Evolutionary conservation across 2,888 invertebrate species (phyloP), one percentile per base, ranked within the genome.

Genomic region (Furcula furcula): DNA sequence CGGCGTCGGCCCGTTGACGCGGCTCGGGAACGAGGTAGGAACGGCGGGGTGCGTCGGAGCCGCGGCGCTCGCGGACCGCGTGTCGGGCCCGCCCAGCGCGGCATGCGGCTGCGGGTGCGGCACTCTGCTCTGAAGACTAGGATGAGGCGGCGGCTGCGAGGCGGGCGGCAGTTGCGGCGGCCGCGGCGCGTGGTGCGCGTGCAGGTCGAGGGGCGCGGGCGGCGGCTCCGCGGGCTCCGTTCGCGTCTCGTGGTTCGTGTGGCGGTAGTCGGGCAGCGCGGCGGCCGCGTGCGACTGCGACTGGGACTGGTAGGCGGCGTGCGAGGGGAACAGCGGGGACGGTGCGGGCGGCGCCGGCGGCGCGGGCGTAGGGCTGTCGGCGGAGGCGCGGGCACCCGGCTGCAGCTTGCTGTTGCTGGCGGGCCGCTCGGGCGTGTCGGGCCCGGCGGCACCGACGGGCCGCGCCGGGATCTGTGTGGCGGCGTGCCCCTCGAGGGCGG

Each of bases 201-300:
- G 85, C 32, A 81, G 69, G 64, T 85, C 83, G 45, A 82, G 72
- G 31, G 82, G 83, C 47, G 72, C 82, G 34, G 75, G 71, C 11
- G 79, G 69, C 43, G 63, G 73, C n/a, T 54, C 55, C 51, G 61
- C 75, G 12, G 72, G 57, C 30, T 70, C 83, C 31, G 81, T 81
- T 66, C 83, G 91, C 72, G 91, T 91, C 62, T 91, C 91, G 67
- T 91, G 91, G 62, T 84, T 88, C 21, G 85, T 85, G 56, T 84
- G 88, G 29, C 86, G 77, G 70, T 84, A 88, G 64, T 87, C 88
- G 32, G 86, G 85, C 51, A 87, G 73, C 44, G 85, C 84, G 43
- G 85, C 81, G 33, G 81, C 81, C 27, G 83, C 74, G 66, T 89
- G 84, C 45, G 89, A 82, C 63, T 90, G 69, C 31, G 71, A 67